Evolutionary conservation across 2,797 vertebrate genomes (phyloP).

Genomic region (Clarias laeviceps): DNA sequence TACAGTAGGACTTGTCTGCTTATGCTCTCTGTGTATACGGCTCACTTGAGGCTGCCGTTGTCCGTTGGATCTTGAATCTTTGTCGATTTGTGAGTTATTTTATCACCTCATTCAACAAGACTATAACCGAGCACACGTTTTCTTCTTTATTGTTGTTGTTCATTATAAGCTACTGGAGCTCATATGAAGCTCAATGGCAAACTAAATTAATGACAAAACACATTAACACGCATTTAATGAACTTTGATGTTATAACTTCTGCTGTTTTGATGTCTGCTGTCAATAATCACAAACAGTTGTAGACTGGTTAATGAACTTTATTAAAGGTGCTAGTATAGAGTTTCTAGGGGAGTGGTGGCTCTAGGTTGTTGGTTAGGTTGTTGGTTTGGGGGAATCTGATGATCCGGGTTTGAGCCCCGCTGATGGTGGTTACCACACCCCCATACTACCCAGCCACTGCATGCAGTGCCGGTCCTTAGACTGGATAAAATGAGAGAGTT

Average conservation of each 20-base stretch:
- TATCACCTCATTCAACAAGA: neutral
- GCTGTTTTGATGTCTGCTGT: neutral
- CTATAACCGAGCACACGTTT: neutral
- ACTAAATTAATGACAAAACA: neutral
- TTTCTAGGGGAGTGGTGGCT: no score
- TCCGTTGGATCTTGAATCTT: neutral
- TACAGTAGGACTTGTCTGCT: no score
- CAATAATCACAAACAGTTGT: neutral
- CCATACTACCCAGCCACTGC: no score
- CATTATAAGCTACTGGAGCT: neutral
- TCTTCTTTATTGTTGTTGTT: no score
- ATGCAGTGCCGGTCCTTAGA: no score
- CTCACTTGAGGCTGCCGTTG: no score
- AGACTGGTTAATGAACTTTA: neutral
- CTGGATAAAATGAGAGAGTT: no score
- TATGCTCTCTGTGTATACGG: no score
- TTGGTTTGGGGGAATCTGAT: no score
- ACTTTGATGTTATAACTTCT: neutral
- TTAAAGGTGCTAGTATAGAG: neutral
- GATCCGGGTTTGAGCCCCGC: no score
- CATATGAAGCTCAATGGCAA: neutral
- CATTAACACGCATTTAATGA: neutral
- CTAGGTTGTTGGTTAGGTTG: no score
- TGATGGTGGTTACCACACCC: no score
- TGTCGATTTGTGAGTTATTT: neutral